Evolutionary conservation across 2,113 vertebrate genomes (phyloP), one percentile per base, ranked within the genome.

Genomic region (Oxyura jamaicensis): DNA sequence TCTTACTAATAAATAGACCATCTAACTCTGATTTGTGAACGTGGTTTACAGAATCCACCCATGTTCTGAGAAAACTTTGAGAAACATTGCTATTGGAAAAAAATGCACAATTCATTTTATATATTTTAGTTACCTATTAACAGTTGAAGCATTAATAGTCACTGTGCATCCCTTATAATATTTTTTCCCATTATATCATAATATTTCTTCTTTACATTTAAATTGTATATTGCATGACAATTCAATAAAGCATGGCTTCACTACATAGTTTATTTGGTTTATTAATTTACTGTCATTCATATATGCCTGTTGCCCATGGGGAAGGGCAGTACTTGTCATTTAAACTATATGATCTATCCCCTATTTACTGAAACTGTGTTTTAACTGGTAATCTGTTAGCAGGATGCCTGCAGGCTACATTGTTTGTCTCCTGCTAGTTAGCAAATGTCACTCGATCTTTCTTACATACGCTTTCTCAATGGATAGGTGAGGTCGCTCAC

Each of bases 401-500:
- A 33, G 28, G 48, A 33, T 18, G 12, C 53, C 35, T 82, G 59
- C 18, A 33, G 21, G 44, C 10, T 71, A n/a, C 25, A 4, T 36
- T 56, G 42, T 20, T 41, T 56, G 55, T 17, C 31, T 75, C 13
- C 4, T 48, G 7, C 14, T 48, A 13, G 31, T 60, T 44, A 74
- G 31, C 25, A 12, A 48, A 13, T 21, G 46, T 29, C 22, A 46
- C 36, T 52, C 56, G 25, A 72, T 11, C 8, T 75, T 53, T 67
- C 52, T 50, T 48, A 42, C 8, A 10, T 31, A n/a, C 0, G 1
- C 8, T 11, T 16, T 59, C 59, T 53, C 42, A 46, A 63, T 80
- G 35, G 9, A 44, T 3, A 29, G 41, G 7, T 0, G 1, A 86
- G 62, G 52, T 58, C 41, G 56, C 44, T 29, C 41, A 44, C 0